These are phyloP conservation scores for Sebastes hubbsi DNA, from an alignment of 2,797 vertebrate species.

Conservation along the genomic window DNA sequence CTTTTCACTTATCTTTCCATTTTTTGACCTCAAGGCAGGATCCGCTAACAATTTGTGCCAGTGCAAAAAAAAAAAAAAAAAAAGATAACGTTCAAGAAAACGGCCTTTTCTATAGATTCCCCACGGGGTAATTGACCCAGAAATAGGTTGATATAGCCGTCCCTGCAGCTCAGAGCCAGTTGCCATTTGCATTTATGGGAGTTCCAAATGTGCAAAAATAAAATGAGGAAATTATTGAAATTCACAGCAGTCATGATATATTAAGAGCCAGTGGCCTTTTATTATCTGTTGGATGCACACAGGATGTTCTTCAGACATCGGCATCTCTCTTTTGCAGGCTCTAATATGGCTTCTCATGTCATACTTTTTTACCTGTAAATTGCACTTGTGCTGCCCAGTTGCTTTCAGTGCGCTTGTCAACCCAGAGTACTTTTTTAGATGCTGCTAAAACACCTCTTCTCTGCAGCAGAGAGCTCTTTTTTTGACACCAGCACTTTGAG, in stretches of 20 bases:
- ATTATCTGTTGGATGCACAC: conserved; percentile 42
- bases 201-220: conserved; percentile 48
- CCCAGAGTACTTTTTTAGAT: conserved; percentile 22
- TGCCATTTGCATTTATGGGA: conserved; percentile 57
- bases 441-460: conserved; percentile 13
- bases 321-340: background rate
- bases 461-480: conserved; percentile 15
- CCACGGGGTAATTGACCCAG: conserved; percentile 45
- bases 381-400: background rate
- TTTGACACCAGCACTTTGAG: conserved; percentile 1
- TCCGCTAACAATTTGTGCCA: conserved; percentile 22
- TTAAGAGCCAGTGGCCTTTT: conserved; percentile 38
- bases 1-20: conserved; percentile 23
- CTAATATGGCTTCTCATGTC: conserved; percentile 15
- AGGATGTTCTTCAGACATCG: conserved; percentile 22
- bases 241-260: conserved; percentile 40
- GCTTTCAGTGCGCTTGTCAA: background rate
- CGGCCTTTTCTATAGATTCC: conserved; percentile 33
- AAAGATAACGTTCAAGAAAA: conserved; percentile 38
- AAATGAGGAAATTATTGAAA: conserved; percentile 57
- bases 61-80: conserved; percentile 11
- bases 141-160: conserved; percentile 43
- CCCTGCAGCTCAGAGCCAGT: conserved; percentile 26
- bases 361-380: background rate
- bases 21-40: conserved; percentile 20